phyloP scores from a whole-genome alignment of 2,797 vertebrate genomes.

The Cichlasoma orientale region DNA sequence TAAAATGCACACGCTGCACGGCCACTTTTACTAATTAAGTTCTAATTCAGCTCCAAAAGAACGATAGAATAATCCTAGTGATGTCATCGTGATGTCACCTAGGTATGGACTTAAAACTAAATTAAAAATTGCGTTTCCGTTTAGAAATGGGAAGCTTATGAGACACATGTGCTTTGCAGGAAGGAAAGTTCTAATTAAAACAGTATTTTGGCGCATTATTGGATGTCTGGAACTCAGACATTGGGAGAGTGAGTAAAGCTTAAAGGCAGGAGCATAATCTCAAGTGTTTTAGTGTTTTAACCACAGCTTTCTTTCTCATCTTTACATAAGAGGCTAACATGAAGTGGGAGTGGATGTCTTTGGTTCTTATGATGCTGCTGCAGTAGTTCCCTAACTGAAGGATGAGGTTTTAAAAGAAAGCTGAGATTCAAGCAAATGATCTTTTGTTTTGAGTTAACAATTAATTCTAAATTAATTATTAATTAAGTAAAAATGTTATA shows the following conservation, averaged over 20 bases:
- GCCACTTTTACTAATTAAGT: neutral
- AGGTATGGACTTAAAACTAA: too few species aligned
- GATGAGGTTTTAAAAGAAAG: neutral
- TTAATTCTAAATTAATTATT: fast-evolving
- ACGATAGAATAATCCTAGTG: neutral
- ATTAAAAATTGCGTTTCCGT: neutral
- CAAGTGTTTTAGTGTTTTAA: too few species aligned
- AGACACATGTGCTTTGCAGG: neutral
- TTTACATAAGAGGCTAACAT: too few species aligned
- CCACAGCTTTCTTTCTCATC: too few species aligned
- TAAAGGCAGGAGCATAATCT: too few species aligned
- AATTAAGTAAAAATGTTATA: neutral
- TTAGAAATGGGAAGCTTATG: neutral
- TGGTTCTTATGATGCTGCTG: neutral
- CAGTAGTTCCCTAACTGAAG: neutral
- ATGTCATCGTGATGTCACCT: conserved; percentile 14
- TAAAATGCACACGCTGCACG: neutral
- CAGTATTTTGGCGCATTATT: neutral
- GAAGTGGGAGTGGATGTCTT: neutral
- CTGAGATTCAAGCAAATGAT: neutral
- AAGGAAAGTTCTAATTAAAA: neutral
- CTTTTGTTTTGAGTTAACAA: neutral
- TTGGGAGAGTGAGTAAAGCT: too few species aligned
- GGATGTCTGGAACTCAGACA: too few species aligned
- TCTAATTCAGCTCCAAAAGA: neutral